Conservation (phyloP, 2,113 vertebrate genomes). For the Halcyon malimbica region DNA sequence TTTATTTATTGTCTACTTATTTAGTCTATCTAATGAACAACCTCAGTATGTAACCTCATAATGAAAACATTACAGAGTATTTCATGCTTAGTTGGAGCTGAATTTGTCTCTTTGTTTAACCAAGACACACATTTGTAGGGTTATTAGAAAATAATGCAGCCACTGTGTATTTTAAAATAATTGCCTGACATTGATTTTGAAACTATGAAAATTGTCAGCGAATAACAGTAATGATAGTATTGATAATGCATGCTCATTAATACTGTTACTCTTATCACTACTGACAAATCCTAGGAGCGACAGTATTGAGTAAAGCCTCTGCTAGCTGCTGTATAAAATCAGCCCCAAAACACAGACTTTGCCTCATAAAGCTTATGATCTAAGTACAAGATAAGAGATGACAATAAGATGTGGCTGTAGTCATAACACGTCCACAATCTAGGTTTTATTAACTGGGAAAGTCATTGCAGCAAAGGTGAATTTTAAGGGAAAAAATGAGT, state of each 20-base stretch:
- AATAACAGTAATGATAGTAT: background rate
- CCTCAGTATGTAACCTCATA: slow-evolving; percentile 47
- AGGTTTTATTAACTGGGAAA: slow-evolving; percentile 1
- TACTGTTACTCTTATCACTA: background rate
- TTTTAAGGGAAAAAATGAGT: background rate
- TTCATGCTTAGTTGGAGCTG: slow-evolving; percentile 56
- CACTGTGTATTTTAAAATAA: slow-evolving; percentile 24
- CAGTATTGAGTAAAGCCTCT: background rate
- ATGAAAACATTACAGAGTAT: slow-evolving; percentile 53
- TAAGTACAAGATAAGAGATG: background rate
- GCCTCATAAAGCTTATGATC: background rate
- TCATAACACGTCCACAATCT: background rate
- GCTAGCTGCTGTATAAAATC: background rate
- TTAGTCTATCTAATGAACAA: slow-evolving; percentile 49
- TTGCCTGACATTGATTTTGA: slow-evolving; percentile 42
- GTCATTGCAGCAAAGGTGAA: background rate
- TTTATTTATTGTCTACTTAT: slow-evolving; percentile 44
- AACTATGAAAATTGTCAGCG: background rate
- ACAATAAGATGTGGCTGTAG: background rate
- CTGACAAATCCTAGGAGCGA: background rate
- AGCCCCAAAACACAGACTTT: background rate
- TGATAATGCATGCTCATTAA: background rate
- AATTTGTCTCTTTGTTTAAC: slow-evolving; percentile 58
- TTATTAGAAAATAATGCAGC: slow-evolving; percentile 46
- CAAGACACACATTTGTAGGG: slow-evolving; percentile 9